A percentile compares a stretch with the other conserved stretches of the same genome.
These are phyloP conservation scores for Liolophura sinensis DNA, from an alignment of 1,140 invertebrate genomes.

Conservation along the genomic window DNA sequence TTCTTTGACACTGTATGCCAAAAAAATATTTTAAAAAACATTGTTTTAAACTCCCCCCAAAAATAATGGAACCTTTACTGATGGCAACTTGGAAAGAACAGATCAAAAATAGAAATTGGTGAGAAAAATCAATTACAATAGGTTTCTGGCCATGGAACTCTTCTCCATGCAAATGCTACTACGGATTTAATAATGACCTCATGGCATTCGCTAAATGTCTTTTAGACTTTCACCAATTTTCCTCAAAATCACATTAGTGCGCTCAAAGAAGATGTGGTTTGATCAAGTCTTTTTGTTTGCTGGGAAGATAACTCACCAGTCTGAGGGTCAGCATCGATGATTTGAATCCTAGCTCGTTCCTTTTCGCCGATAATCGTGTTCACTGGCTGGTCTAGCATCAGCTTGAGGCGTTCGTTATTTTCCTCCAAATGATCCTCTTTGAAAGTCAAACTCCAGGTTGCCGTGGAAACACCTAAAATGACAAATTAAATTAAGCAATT, in stretches of 20 bases:
- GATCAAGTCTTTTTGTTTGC: not conserved
- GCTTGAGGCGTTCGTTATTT: conserved; percentile 42
- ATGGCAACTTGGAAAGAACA: too few species aligned
- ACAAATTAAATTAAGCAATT: conserved; percentile 1
- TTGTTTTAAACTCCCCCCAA: too few species aligned
- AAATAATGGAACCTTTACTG: too few species aligned
- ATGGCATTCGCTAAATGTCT: not conserved
- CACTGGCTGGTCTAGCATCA: conserved; percentile 36
- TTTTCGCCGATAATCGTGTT: conserved; percentile 45
- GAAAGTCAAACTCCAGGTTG: conserved; percentile 40
- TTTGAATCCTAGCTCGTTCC: conserved; percentile 36
- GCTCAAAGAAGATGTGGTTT: not conserved
- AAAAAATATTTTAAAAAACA: too few species aligned
- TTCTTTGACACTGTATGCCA: too few species aligned
- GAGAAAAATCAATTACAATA: too few species aligned
- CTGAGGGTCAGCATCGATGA: conserved; percentile 35
- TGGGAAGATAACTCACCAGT: conserved; percentile 32
- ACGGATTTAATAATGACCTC: not conserved
- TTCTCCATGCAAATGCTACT: not conserved
- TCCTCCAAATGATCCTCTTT: conserved; percentile 38
- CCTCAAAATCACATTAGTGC: conserved; percentile 2
- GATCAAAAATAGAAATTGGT: too few species aligned
- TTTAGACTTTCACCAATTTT: too few species aligned
- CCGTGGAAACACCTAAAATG: conserved; percentile 34
- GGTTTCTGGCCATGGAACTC: too few species aligned